Percentiles rank a stretch among this genome's conserved stretches.
Evolutionary conservation across 2,113 vertebrate species (phyloP).

Genomic region (Pseudorhombus dupliciocellatus): DNA sequence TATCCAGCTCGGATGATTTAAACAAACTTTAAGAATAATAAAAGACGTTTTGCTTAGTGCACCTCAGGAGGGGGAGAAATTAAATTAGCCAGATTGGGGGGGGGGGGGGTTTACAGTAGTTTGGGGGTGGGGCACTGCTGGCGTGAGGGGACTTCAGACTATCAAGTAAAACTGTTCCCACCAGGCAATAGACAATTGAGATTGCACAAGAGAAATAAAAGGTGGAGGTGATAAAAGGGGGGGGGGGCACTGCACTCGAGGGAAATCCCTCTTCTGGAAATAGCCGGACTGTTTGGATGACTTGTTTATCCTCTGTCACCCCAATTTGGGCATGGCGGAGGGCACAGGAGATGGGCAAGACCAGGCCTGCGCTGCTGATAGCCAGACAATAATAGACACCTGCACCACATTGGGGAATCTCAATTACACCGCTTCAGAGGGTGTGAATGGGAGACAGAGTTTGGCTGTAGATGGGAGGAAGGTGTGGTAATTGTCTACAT

Average conservation of each 20-base stretch:
- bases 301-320: slow-evolving; percentile 68
- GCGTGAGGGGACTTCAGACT: background rate
- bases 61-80: background rate
- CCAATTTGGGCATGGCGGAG: slow-evolving; percentile 53
- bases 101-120: background rate
- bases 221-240: slow-evolving; percentile 10
- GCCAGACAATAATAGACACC: slow-evolving; percentile 63
- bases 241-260: background rate
- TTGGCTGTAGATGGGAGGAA: slow-evolving; percentile 51
- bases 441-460: slow-evolving; percentile 30
- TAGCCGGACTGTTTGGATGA: slow-evolving; percentile 50
- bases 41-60: background rate
- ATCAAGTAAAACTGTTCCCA: background rate
- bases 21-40: background rate
- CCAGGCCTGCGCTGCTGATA: slow-evolving; percentile 51
- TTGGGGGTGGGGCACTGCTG: background rate
- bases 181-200: background rate
- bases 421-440: slow-evolving; percentile 57
- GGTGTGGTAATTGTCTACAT: slow-evolving; percentile 37
- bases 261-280: slow-evolving; percentile 60
- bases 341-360: slow-evolving; percentile 64
- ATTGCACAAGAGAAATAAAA: background rate
- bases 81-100: background rate
- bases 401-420: slow-evolving; percentile 38
- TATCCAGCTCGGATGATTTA: background rate